phyloP scores from a whole-genome alignment of 1,140 invertebrate species.

The Drosophila subobscura region DNA sequence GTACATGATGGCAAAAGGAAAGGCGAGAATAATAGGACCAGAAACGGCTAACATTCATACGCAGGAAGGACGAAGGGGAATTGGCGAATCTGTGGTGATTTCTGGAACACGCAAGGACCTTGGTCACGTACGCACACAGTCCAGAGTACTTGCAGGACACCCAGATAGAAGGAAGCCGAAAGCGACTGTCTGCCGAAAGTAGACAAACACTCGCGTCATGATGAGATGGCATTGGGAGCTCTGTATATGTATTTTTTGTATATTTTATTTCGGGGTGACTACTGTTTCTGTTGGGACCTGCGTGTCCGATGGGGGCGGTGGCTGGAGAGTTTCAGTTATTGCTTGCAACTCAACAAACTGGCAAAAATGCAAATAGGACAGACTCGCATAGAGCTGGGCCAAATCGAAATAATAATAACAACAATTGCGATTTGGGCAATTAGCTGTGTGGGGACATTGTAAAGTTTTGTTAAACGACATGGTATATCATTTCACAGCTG shows the following conservation, averaged over 20 bases:
- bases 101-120: slow-evolving; percentile 2
- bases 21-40: background rate
- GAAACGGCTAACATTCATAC: background rate
- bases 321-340: slow-evolving; percentile 7
- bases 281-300: background rate
- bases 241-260: too few species aligned
- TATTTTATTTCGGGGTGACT: background rate
- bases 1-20: background rate
- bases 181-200: too few species aligned
- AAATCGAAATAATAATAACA: slow-evolving; percentile 9
- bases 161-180: background rate
- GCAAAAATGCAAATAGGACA: background rate
- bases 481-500: slow-evolving; percentile 68
- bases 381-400: background rate
- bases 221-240: too few species aligned
- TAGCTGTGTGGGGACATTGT: slow-evolving; percentile 10
- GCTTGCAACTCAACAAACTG: background rate
- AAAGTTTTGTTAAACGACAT: slow-evolving; percentile 29
- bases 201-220: too few species aligned
- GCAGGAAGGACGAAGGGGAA: slow-evolving; percentile 15
- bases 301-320: slow-evolving; percentile 24
- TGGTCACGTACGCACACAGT: slow-evolving; percentile 22
- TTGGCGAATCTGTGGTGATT: slow-evolving; percentile 17
- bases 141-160: background rate
- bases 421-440: slow-evolving; percentile 16